A percentile compares a stretch with the other conserved stretches of the same genome.
Evolutionary conservation across 2,888 invertebrate species (phyloP).

Genomic region (Drosophila paucipuncta): DNA sequence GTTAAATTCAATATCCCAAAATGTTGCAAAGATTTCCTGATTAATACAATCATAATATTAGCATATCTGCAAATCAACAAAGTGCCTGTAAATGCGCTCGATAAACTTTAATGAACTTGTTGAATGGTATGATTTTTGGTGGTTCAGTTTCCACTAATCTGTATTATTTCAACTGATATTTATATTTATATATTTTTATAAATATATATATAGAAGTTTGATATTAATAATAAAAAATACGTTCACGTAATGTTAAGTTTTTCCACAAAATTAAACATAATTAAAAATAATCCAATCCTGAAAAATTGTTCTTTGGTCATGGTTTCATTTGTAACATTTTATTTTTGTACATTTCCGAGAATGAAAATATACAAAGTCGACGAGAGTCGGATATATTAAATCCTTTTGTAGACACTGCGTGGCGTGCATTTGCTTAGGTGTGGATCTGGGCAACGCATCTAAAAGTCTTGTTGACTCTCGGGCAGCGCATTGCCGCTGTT

Average conservation of each 20-base stretch:
- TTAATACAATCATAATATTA: constrained; percentile 36
- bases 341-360: neutral
- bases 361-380: neutral
- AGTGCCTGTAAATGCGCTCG: constrained; percentile 8
- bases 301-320: neutral
- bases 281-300: neutral
- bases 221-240: neutral
- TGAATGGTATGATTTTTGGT: neutral
- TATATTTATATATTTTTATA: too few species aligned
- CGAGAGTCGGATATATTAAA: neutral
- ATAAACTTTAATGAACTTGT: constrained; percentile 5
- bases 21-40: constrained; percentile 44
- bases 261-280: neutral
- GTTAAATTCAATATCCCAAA: constrained; percentile 26
- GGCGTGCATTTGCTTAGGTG: neutral
- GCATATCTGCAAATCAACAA: constrained; percentile 15
- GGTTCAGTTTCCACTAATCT: neutral
- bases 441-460: neutral
- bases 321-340: neutral
- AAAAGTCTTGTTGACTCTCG: neutral
- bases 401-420: neutral
- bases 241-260: neutral
- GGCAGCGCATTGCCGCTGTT: constrained; percentile 15
- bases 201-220: too few species aligned
- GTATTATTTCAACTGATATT: neutral